Evolutionary conservation across 2,113 vertebrate species (phyloP).

Genomic region (Bucco capensis): DNA sequence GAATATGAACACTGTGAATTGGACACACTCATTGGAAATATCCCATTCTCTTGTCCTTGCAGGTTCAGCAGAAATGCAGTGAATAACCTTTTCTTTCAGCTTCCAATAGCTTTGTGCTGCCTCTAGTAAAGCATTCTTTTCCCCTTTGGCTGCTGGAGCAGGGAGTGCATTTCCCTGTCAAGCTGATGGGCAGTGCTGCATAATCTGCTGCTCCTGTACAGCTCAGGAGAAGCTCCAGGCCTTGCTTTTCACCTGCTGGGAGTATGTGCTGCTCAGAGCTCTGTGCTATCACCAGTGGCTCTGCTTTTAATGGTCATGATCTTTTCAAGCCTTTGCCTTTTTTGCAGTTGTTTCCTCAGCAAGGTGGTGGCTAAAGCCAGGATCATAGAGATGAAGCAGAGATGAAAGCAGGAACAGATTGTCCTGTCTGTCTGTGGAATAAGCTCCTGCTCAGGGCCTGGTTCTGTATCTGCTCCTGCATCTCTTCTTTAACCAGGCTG

Average conservation of each 20-base stretch:
- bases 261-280: background rate
- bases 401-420: background rate
- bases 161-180: background rate
- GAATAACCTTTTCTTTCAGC: background rate
- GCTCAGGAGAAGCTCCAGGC: background rate
- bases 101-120: background rate
- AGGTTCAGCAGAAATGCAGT: background rate
- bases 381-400: background rate
- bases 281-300: background rate
- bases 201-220: fast-evolving
- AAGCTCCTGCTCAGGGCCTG: background rate
- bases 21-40: background rate
- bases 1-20: background rate
- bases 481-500: background rate
- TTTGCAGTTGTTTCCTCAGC: background rate
- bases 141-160: background rate
- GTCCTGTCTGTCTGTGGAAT: background rate
- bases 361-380: background rate
- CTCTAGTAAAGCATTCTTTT: background rate
- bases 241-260: background rate
- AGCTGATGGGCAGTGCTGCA: background rate
- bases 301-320: background rate
- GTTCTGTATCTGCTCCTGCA: background rate
- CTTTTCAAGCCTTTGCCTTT: background rate
- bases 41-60: background rate